Evolutionary conservation across 2,113 vertebrate genomes (phyloP), one percentile per base, ranked within the genome.

Genomic region (Elanus axillaris): DNA sequence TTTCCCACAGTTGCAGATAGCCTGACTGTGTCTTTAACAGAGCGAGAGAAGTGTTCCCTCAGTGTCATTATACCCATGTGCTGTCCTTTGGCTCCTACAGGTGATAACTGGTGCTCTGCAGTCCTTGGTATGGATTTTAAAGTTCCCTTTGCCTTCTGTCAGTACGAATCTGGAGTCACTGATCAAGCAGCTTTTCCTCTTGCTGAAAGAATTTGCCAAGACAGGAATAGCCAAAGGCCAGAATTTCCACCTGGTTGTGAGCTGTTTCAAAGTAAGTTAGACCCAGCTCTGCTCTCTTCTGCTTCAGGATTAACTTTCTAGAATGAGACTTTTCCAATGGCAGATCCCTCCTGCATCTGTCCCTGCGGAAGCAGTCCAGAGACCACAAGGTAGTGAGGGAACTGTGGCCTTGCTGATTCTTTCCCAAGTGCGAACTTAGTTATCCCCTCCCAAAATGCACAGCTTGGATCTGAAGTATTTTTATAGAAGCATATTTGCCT

Each of bases 181-280:
- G 64, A 99, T 98, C 15, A 98, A 98, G 93, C 99, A 99, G 84
- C 99, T 99, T 76, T 99, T 99, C 80, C 85, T 99, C 38, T 96
- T 99, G 97, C 98, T 99, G 83, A 99, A 99, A 97, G 99, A 99
- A 91, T 99, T 99, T 91, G 99, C 99, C 50, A 99, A 98, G 95
- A 98, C 99, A 0, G 99, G 99, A 40, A 98, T 99, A 12, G 99
- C 98, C 55, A 98, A 96, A 31, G 99, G 99, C 62, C 99, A 99
- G 96, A 99, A 99, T 97, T 99, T 99, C 94, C 98, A 98, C 62
- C 97, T 99, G 88, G 99, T 99, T 34, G 98, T 99, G 81, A 99
- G 98, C 96, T 99, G 99, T 98, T 99, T 99, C 97, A 99, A 99
- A 99, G 99, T 99, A 96, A 98, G 98, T 74, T 36, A 31, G 67